These are phyloP conservation scores for Drosophila atripex DNA, from an alignment of 2,888 invertebrate genomes.

Conservation along the genomic window DNA sequence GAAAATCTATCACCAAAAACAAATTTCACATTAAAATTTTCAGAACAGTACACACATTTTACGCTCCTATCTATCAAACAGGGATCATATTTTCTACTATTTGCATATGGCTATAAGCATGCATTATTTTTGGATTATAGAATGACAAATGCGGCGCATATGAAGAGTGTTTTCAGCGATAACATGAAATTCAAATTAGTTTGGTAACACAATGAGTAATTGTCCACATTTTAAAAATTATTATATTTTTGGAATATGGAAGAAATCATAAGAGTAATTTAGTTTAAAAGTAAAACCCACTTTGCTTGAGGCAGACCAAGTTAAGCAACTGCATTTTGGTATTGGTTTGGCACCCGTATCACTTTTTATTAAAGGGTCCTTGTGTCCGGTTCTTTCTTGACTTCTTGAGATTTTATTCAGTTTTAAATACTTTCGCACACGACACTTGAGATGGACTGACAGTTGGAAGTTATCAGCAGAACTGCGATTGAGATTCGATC, in stretches of 20 bases:
- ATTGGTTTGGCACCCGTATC: conserved; percentile 12
- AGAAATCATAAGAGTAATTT: background rate
- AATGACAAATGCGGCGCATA: conserved; percentile 43
- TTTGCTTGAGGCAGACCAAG: conserved; percentile 75
- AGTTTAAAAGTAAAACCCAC: conserved; percentile 55
- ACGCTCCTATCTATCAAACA: conserved; percentile 31
- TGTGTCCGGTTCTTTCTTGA: background rate
- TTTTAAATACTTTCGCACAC: conserved; percentile 27
- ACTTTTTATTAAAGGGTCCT: background rate
- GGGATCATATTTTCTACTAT: conserved; percentile 33
- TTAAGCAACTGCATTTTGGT: conserved; percentile 73
- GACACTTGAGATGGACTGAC: conserved; percentile 16
- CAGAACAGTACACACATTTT: background rate
- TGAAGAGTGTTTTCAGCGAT: conserved; percentile 21
- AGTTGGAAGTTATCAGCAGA: conserved; percentile 20
- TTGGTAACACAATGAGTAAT: conserved; percentile 1
- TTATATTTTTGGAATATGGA: background rate
- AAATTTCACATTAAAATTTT: conserved; percentile 5
- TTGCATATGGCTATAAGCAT: conserved; percentile 23
- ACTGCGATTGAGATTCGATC: conserved; percentile 47
- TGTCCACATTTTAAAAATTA: background rate
- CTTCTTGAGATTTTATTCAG: conserved; percentile 18
- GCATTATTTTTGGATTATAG: conserved; percentile 39
- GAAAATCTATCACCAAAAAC: conserved; percentile 3
- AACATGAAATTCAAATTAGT: conserved; percentile 28